phyloP scores from a whole-genome alignment of 2,113 vertebrate species.

The Carassius gibelio region DNA sequence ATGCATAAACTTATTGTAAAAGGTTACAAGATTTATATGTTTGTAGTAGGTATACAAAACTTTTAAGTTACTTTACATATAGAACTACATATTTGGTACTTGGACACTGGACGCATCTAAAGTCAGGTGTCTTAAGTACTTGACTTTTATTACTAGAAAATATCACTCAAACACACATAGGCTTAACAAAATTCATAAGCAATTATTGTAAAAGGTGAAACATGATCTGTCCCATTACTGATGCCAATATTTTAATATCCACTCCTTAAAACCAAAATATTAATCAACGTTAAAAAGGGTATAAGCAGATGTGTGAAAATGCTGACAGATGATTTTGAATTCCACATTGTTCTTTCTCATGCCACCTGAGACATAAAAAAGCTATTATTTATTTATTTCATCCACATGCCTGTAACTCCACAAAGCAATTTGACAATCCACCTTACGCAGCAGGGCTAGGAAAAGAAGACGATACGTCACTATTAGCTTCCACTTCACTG shows the following conservation, averaged over 20 bases:
- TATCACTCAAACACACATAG: too few relatives aligned
- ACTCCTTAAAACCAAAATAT: neutral
- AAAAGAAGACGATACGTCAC: neutral
- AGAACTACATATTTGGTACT: too few relatives aligned
- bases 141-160: too few relatives aligned
- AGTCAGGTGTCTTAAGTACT: neutral
- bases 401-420: neutral
- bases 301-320: neutral
- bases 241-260: neutral
- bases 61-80: too few relatives aligned
- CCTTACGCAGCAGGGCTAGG: neutral
- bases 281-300: neutral
- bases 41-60: too few relatives aligned
- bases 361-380: neutral
- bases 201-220: too few relatives aligned
- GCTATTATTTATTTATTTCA: neutral
- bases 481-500: conserved; percentile 32
- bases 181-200: too few relatives aligned
- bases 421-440: conserved; percentile 26
- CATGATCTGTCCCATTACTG: too few relatives aligned
- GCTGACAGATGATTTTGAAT: neutral
- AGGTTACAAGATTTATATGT: neutral
- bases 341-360: neutral
- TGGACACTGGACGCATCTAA: too few relatives aligned
- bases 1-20: neutral